Percentiles rank a stretch among this genome's conserved stretches.
These are phyloP conservation scores for Gari tellinella DNA, from an alignment of 2,888 invertebrate species.

Conservation along the genomic window DNA sequence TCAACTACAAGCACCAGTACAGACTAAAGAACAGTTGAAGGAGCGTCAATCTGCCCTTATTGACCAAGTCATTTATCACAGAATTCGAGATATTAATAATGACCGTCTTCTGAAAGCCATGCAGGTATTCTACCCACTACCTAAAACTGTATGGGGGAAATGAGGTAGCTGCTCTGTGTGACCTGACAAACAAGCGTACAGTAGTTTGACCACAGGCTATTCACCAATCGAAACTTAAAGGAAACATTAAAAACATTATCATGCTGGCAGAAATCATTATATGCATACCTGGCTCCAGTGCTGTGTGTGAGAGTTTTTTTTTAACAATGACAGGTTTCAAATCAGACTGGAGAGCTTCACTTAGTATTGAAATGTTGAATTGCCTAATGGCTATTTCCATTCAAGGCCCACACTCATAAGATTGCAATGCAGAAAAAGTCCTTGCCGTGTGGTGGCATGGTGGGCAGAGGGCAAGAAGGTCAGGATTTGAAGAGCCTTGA, in stretches of 20 bases:
- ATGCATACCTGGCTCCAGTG: conserved; percentile 8
- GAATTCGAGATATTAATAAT: conserved; percentile 42
- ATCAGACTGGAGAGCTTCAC: conserved; percentile 54
- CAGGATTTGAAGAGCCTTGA: no score
- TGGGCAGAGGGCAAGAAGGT: no score
- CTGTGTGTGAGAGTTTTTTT: conserved; percentile 56
- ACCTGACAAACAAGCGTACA: conserved; percentile 4
- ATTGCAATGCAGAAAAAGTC: no score
- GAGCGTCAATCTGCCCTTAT: conserved; percentile 22
- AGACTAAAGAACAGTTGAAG: conserved; percentile 24
- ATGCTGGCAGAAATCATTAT: conserved; percentile 48
- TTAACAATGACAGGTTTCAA: conserved; percentile 54
- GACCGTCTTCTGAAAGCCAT: conserved; percentile 32
- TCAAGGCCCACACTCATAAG: no score
- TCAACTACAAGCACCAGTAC: conserved; percentile 16
- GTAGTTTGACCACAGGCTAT: conserved; percentile 14
- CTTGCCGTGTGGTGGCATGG: no score
- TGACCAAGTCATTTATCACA: conserved; percentile 33
- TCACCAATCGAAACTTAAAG: conserved; percentile 17
- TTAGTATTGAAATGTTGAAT: conserved; percentile 44
- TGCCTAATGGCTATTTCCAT: conserved; percentile 23
- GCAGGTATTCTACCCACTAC: conserved; percentile 53
- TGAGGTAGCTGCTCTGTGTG: conserved; percentile 20
- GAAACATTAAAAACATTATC: conserved; percentile 21
- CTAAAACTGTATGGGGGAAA: conserved; percentile 28